phyloP scores from a whole-genome alignment of 2,113 vertebrate species.

The Eublepharis macularius region DNA sequence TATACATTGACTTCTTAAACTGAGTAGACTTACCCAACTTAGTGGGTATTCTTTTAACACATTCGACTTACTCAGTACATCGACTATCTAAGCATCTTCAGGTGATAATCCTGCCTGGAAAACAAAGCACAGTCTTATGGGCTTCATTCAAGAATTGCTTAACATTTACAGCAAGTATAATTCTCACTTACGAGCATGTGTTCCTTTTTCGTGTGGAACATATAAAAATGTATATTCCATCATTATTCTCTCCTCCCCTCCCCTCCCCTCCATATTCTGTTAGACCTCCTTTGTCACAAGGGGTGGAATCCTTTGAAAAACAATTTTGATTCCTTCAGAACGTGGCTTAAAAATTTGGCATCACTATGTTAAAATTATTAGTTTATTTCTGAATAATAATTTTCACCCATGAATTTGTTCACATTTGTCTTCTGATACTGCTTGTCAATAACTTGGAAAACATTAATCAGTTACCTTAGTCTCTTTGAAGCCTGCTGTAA shows the following conservation, averaged over 20 bases:
- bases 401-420: slow-evolving; percentile 59
- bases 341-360: slow-evolving; percentile 9
- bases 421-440: slow-evolving; percentile 65
- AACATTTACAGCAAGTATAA: not conserved
- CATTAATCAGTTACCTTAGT: not conserved
- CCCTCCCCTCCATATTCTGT: slow-evolving; percentile 74
- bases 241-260: slow-evolving; percentile 31
- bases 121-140: too few relatives aligned
- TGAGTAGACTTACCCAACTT: not conserved
- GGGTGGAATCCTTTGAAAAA: slow-evolving; percentile 75
- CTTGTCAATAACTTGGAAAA: slow-evolving; percentile 54
- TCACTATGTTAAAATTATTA: slow-evolving; percentile 73
- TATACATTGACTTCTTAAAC: not conserved
- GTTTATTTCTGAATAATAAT: slow-evolving; percentile 43
- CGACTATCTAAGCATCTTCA: not conserved
- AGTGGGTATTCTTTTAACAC: not conserved
- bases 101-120: not conserved
- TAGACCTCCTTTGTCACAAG: slow-evolving; percentile 72
- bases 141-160: not conserved
- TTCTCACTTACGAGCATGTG: not conserved
- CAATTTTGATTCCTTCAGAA: slow-evolving; percentile 76
- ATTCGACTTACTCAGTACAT: not conserved
- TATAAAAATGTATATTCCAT: slow-evolving; percentile 55
- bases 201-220: not conserved
- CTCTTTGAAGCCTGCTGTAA: not conserved